Evolutionary conservation across 1,140 invertebrate genomes (phyloP), one percentile per base, ranked within the genome.

Genomic region (Mylabris phalerata): DNA sequence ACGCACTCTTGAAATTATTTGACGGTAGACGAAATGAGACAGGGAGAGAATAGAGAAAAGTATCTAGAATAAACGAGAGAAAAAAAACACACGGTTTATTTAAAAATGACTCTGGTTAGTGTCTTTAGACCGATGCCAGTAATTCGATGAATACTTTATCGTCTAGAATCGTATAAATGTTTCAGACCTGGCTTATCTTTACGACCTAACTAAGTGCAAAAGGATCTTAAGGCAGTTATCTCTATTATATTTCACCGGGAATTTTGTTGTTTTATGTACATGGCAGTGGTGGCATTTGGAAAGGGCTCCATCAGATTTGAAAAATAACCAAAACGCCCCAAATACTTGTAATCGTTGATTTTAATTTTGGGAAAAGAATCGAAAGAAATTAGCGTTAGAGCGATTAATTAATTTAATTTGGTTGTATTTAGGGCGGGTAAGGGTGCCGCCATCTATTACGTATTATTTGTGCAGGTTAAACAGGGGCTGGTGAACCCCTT

Each of bases 61-160:
- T 42, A 4, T 42, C 9, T 42, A 44, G 1, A 11, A 13, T 44
- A 3, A 4, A 24, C n/a, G 43, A 9, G 0, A 44, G 9, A 24
- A 44, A 24, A 45, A 38, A 19, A 19, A 0, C 13, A 13, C 10
- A 6, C 10, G 6, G 39, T 40, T 42, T 11, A 11, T 42, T 42
- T 10, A 42, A 42, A 10, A 42, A n/a, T 42, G 41, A 40, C 10
- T 58, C 60, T 62, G 60, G 56, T 62, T 62, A 58, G 25, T 55
- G 56, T 62, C 41, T 42, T 50, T 41, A 52, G 42, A 45, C 56
- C 50, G 41, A 46, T 55, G 50, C 51, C 51, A 47, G 60, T 62
- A 62, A 62, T 62, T 62, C 60, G 56, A 62, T 58, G 60, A 58
- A 62, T 52, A 59, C 56, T 62, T 62, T 62, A 62, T 62, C 60